Base-by-base conservation (phyloP, 2,888 invertebrate species). In the Pomacea canaliculata region DNA sequence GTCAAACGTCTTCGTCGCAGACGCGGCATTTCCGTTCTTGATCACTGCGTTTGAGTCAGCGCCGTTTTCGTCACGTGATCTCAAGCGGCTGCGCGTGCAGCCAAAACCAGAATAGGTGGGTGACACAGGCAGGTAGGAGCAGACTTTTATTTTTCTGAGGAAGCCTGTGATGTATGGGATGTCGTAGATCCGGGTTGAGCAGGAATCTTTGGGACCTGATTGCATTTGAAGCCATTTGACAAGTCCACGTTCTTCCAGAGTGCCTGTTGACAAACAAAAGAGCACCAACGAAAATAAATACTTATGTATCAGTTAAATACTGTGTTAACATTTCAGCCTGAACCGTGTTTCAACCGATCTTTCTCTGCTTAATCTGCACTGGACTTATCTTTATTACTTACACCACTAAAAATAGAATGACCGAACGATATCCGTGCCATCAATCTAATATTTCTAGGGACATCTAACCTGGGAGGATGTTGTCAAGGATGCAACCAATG, bases 401-500 rank as follows among this genome's bases (percentile, higher is more conserved):
- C 37, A 37, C 37, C 37, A 37, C 37, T 5, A 5, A 37, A 37
- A 37, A 37, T 37, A 37, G 37, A 37, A 37, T 37, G 37, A 37
- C 5, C 37, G 1, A 37, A 37, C 37, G 37, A 37, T 37, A 37
- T 37, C 37, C 5, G 37, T 37, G 5, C 1, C 5, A 37, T 37
- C 37, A 37, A 37, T 5, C 37, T 37, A 37, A 37, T 37, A 37
- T 37, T 37, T 37, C 37, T 37, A 13, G 10, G 51, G 16, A 8
- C 7, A 56, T 10, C 51, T 56, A 16, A 56, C 51, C 51, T 56
- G 51, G 51, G 51, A 56, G 12, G 51, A 7, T 16, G 51, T 56
- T 73, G 67, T 73, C 73, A 49, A 73, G 59, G 7, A 73, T 5
- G 37, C 56, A 56, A 10, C 73, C 73, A 12, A 68, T 23, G 27